Evolutionary conservation across 2,888 invertebrate genomes (phyloP).

Genomic region (Xylota sylvarum): DNA sequence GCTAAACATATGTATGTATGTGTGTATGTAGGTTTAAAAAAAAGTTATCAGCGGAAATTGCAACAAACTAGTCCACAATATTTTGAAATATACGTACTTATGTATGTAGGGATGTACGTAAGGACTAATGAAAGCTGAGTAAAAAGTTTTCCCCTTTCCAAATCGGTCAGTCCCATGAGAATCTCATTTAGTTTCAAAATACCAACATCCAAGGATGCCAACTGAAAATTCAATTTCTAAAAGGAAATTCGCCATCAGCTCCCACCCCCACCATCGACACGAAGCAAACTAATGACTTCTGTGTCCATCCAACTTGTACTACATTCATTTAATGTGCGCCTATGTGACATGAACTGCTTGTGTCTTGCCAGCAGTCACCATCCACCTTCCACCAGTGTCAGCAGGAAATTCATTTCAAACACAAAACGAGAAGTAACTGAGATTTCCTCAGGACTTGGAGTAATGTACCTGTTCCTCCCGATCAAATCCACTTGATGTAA

Average conservation of each 20-base stretch:
- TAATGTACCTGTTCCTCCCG: conserved; percentile 75
- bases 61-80: too few relatives aligned
- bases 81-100: too few relatives aligned
- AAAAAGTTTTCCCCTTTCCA: neutral
- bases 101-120: too few relatives aligned
- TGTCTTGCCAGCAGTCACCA: conserved; percentile 54
- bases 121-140: neutral
- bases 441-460: conserved; percentile 73
- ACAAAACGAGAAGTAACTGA: conserved; percentile 55
- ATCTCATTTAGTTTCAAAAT: conserved; percentile 36
- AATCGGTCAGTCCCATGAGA: neutral
- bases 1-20: too few relatives aligned
- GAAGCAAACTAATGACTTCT: conserved; percentile 69
- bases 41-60: too few relatives aligned
- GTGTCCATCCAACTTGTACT: conserved; percentile 68
- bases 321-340: conserved; percentile 77
- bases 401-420: conserved; percentile 72
- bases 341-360: conserved; percentile 75
- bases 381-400: conserved; percentile 5
- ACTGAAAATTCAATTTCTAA: conserved; percentile 61
- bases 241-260: conserved; percentile 58
- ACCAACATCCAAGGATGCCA: conserved; percentile 21
- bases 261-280: conserved; percentile 37
- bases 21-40: too few relatives aligned
- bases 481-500: conserved; percentile 76